Evolutionary conservation across 2,113 vertebrate species (phyloP), one percentile per base, ranked within the genome.

Genomic region (Pseudorasbora parva): DNA sequence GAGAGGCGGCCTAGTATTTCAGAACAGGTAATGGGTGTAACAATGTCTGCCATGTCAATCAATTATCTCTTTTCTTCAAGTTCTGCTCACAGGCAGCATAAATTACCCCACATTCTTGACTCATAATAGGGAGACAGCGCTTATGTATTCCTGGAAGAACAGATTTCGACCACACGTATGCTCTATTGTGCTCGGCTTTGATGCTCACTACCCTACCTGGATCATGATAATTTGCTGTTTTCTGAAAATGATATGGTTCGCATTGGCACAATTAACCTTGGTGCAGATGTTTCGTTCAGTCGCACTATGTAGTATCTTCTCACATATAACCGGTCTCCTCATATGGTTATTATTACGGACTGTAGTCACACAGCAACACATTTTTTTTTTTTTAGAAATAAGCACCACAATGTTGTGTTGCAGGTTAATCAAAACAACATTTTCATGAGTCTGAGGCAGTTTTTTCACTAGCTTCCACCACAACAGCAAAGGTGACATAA

Each of bases 401-500:
- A 49, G 11, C 74, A 27, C 60, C 21, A 30, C 14, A 33, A 19
- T n/a, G 30, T 62, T 66, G 25, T 54, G 21, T 25, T 1, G 8
- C 30, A 11, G 51, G 12, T 19, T 25, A 33, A 41, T 82, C 25
- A n/a, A 68, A 43, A 41, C 68, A 60, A 81, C 21, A 57, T 82
- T 54, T 64, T 43, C 11, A 72, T 30, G n/a, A 71, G n/a, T 56
- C 62, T 3, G 23, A 27, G 8, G 56, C 15, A 37, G 23, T 33
- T 37, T 71, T 12, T 11, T 41, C 33, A 41, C 30, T 45, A 54
- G 73, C 17, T 51, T 49, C 30, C 74, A n/a, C 69, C 33, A 47
- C 33, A 83, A 79, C 41, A 80, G 78, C 30, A 73, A 84, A 88
- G 80, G 84, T 88, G 81, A 82, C 79, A 81, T 43, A 77, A 87